phyloP scores from a whole-genome alignment of 2,113 vertebrate species.

The Chaetodon trifascialis region DNA sequence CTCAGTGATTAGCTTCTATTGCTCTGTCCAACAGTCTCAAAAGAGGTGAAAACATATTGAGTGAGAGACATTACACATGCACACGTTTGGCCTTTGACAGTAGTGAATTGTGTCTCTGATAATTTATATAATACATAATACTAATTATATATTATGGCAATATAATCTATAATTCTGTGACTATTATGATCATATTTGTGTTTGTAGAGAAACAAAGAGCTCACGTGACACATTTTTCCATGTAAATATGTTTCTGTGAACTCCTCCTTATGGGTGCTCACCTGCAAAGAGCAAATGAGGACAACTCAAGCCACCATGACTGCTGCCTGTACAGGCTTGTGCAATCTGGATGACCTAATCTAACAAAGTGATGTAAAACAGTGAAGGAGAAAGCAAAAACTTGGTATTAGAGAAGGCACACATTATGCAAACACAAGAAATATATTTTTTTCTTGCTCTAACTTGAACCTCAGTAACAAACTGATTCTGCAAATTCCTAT shows the following conservation, averaged over 20 bases:
- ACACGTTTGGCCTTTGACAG: not conserved
- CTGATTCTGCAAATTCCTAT: not conserved
- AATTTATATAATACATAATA: not conserved
- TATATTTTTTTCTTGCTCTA: not conserved
- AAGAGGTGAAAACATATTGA: not conserved
- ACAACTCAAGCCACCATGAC: slow-evolving; percentile 24
- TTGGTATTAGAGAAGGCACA: no score
- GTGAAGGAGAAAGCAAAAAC: not conserved
- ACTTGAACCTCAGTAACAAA: not conserved
- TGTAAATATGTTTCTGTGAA: slow-evolving; percentile 29
- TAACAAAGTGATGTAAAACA: not conserved
- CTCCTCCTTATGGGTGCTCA: slow-evolving; percentile 7
- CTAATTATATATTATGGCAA: no score
- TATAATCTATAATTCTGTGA: not conserved
- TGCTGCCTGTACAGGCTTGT: slow-evolving; percentile 7
- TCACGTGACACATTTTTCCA: not conserved
- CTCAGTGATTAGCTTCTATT: slow-evolving; percentile 3
- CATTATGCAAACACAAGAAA: no score
- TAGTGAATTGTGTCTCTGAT: not conserved
- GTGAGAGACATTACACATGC: not conserved
- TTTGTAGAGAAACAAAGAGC: slow-evolving; percentile 3
- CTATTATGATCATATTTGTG: not conserved
- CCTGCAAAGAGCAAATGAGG: slow-evolving; percentile 50
- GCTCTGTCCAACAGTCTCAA: not conserved
- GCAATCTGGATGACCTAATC: slow-evolving; percentile 32